phyloP scores from a whole-genome alignment of 1,140 invertebrate genomes.

The Sycophila sp. region DNA sequence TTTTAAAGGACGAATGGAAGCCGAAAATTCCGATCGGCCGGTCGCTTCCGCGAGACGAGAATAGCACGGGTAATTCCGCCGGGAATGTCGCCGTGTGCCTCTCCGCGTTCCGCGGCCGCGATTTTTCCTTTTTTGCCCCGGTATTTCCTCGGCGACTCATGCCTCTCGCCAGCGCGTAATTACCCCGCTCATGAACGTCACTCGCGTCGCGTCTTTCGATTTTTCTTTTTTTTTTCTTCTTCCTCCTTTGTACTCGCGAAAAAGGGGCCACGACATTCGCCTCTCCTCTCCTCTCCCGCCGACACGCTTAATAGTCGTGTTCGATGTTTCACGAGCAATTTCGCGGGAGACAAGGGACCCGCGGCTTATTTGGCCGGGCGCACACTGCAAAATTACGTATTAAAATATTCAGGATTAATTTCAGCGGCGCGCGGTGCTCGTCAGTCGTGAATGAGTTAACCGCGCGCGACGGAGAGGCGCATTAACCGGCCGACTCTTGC shows the following conservation, averaged over 20 bases:
- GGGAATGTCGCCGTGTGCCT: no score
- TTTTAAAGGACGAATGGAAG: no score
- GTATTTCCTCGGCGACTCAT: no score
- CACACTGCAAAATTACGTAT: not conserved
- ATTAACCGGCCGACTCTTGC: no score
- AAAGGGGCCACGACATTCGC: no score
- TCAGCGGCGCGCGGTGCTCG: not conserved
- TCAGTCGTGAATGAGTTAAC: not conserved
- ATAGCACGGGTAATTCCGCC: no score
- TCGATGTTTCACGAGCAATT: slow-evolving; percentile 9
- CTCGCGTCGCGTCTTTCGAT: slow-evolving; percentile 31
- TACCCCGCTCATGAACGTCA: not conserved
- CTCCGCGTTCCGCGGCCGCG: no score
- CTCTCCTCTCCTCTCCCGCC: no score
- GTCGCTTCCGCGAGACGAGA: no score
- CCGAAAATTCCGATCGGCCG: no score
- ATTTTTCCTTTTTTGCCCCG: no score
- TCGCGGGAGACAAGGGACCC: not conserved
- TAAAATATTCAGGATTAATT: slow-evolving; percentile 25
- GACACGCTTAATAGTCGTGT: slow-evolving; percentile 43
- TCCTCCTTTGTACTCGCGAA: slow-evolving; percentile 26
- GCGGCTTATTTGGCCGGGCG: not conserved
- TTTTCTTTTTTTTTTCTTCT: slow-evolving; percentile 10
- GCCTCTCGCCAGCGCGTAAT: not conserved
- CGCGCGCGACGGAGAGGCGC: not conserved